Evolutionary conservation across 2,888 invertebrate genomes (phyloP).

Genomic region (Apocheima hispidaria): DNA sequence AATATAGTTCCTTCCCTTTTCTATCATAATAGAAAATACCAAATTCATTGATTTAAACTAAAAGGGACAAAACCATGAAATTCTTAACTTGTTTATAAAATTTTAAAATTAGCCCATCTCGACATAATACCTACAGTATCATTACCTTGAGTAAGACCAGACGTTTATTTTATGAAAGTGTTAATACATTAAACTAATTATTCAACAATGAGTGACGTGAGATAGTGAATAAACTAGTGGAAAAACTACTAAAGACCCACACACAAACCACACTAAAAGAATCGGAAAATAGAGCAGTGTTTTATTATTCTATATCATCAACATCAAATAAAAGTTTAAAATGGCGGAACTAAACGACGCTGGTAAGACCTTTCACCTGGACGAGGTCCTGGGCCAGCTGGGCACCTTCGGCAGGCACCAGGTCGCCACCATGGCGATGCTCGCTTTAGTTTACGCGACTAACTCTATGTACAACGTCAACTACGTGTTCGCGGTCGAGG

Average conservation of each 20-base stretch:
- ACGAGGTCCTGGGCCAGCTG: conserved; percentile 71
- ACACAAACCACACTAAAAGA: neutral
- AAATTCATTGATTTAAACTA: neutral
- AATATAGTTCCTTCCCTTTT: no score
- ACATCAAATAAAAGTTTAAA: no score
- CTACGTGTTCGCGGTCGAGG: conserved; percentile 79
- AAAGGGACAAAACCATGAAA: neutral
- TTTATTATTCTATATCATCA: no score
- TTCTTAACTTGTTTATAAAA: neutral
- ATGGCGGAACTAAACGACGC: conserved; percentile 46
- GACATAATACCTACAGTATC: neutral
- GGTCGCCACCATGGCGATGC: conserved; percentile 69
- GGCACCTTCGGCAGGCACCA: conserved; percentile 83
- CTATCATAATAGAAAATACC: no score
- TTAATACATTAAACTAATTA: conserved; percentile 4
- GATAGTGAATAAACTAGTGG: neutral
- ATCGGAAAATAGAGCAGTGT: neutral
- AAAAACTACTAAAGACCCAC: neutral
- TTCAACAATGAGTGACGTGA: neutral
- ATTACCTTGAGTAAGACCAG: neutral
- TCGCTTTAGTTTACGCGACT: conserved; percentile 77
- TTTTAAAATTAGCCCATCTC: no score
- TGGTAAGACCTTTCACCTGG: conserved; percentile 65
- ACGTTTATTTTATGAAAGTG: neutral
- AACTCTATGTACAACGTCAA: conserved; percentile 82